Evolutionary conservation across 2,797 vertebrate species (phyloP).

Genomic region (Chrosomus eos): DNA sequence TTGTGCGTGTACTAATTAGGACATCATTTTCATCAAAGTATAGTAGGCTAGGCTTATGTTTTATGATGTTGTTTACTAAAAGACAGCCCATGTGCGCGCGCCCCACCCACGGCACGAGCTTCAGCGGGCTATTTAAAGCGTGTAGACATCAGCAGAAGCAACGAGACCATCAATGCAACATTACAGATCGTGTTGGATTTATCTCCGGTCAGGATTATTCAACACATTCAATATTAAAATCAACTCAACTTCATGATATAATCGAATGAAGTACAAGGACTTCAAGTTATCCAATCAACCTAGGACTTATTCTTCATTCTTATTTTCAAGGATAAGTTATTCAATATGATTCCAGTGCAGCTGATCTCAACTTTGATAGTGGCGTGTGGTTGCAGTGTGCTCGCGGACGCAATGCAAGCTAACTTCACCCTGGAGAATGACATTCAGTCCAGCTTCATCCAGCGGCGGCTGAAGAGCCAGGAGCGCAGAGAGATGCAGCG

Average conservation of each 20-base stretch:
- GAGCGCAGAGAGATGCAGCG: conserved; percentile 97
- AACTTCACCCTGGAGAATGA: conserved; percentile 89
- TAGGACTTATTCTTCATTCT: neutral
- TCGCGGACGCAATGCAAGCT: conserved; percentile 80
- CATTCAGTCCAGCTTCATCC: conserved; percentile 92
- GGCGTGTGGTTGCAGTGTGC: conserved; percentile 73
- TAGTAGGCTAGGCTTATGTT: neutral
- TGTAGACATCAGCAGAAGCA: conserved; percentile 16
- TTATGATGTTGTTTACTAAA: conserved; percentile 9
- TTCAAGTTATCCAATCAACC: neutral
- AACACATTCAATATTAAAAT: neutral
- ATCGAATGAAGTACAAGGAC: neutral
- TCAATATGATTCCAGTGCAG: conserved; percentile 11
- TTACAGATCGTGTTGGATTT: neutral
- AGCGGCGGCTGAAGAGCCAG: conserved; percentile 89
- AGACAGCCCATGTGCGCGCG: conserved; percentile 21
- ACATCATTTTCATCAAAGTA: neutral
- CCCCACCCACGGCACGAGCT: conserved; percentile 53
- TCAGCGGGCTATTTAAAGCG: conserved; percentile 63
- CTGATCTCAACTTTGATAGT: conserved; percentile 48
- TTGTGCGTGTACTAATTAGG: neutral
- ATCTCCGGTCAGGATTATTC: neutral
- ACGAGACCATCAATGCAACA: conserved; percentile 16
- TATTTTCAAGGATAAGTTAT: neutral
- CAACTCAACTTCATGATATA: neutral